These are phyloP conservation scores for Trachurus trachurus DNA, from an alignment of 2,797 vertebrate species.

Conservation along the genomic window DNA sequence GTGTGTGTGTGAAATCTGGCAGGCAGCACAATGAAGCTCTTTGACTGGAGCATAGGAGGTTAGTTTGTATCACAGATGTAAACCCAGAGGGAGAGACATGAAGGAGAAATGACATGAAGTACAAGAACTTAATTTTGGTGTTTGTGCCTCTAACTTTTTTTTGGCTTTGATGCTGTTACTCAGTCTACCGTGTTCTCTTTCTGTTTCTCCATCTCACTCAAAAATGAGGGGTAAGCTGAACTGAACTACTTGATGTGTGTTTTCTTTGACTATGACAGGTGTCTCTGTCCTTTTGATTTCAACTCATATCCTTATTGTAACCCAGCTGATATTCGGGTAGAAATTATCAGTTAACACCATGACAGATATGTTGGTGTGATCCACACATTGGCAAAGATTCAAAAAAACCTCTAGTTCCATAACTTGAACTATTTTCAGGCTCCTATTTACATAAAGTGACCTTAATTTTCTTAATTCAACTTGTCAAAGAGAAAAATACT, in stretches of 20 bases:
- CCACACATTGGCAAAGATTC: neutral
- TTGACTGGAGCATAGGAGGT: conserved; percentile 54
- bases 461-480: no score
- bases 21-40: conserved; percentile 69
- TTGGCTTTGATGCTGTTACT: neutral
- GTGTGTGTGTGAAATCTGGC: conserved; percentile 58
- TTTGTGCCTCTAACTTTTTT: conserved; percentile 13
- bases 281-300: neutral
- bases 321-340: neutral
- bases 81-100: conserved; percentile 35
- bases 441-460: no score
- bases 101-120: conserved; percentile 43
- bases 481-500: no score
- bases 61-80: conserved; percentile 53
- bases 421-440: no score
- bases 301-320: conserved; percentile 16
- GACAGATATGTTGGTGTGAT: neutral
- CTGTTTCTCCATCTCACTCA: neutral
- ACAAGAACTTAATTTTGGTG: conserved; percentile 39
- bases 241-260: neutral
- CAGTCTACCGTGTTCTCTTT: neutral
- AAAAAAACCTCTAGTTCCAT: neutral
- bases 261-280: neutral
- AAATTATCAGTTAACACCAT: neutral
- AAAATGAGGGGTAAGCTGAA: neutral